phyloP scores from a whole-genome alignment of 1,140 invertebrate species.

The Drosophila quadrilineata region DNA sequence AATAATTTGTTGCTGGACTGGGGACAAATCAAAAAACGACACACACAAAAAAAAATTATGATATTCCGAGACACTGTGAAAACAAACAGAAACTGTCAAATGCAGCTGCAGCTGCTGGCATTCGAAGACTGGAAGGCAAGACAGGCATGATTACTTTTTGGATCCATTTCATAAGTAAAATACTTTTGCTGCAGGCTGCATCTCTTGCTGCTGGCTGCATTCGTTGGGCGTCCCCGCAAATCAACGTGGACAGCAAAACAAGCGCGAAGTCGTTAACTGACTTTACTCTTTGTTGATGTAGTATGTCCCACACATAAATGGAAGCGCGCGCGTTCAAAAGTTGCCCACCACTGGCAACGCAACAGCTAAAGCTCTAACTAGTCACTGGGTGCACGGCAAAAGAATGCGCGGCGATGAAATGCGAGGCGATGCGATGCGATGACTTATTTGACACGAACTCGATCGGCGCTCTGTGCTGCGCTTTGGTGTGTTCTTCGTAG shows the following conservation, averaged over 20 bases:
- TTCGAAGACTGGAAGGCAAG: no score
- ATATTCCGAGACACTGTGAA: conserved; percentile 55
- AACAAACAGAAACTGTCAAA: conserved; percentile 51
- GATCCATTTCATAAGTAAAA: conserved; percentile 65
- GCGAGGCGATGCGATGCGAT: no score
- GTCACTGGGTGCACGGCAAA: conserved; percentile 54
- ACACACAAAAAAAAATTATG: conserved; percentile 29
- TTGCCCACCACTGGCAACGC: conserved; percentile 15
- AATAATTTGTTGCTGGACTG: conserved; percentile 48
- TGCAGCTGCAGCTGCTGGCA: conserved; percentile 36
- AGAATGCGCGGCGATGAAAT: no score
- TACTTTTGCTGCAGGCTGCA: conserved; percentile 54
- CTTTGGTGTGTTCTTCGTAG: background rate
- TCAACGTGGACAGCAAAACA: conserved; percentile 35
- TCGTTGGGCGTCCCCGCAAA: no score
- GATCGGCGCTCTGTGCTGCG: conserved; percentile 2
- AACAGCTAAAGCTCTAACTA: no score
- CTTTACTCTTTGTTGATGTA: no score
- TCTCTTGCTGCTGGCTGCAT: conserved; percentile 40
- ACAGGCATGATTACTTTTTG: conserved; percentile 77
- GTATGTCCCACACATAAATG: conserved; percentile 3
- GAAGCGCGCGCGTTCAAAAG: conserved; percentile 33
- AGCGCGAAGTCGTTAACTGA: conserved; percentile 53
- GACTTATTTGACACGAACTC: conserved; percentile 52
- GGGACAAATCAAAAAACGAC: conserved; percentile 54